Base-by-base conservation (phyloP, 2,888 invertebrate species). In the Linnaemya tessellans region DNA sequence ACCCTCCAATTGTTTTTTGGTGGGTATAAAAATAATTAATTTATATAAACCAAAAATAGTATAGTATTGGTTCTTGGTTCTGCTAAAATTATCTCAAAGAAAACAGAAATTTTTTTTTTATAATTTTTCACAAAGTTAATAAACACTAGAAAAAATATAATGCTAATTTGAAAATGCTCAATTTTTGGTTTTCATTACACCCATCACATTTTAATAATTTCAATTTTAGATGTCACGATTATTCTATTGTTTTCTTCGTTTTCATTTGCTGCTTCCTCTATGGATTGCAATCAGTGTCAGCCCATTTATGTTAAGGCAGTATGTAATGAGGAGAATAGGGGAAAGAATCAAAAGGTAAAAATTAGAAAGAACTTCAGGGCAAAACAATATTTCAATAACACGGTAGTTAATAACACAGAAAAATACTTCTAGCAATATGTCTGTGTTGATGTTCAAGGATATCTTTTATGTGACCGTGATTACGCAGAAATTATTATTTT, bases 311-410 rank as follows among this genome's bases (percentile, higher is more conserved):
- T 11, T 22, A 54, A 11, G 0, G 7, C 9, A 51, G 20, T 35
- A 15, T 25, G 35, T 49, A 49, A 46, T 18, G 15, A 54, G 2
- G 22, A 30, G 8, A 56, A 35, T 25, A 54, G 11, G 10, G 65
- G 10, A 25, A 30, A 5, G 49, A 38, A 25, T 22, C 0, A 51
- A 77, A 65, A 25, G 20, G 3, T 0, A 22, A 3, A 51, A 51
- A 25, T 18, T 41, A n/a, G 49, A 58, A 22, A 60, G 51, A 4
- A 80, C 18, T 22, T 38, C 11, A 35, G 35, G 71, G 9, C 35
- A 25, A 65, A 56, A 65, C 65, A 56, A 65, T 51, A 49, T 80
- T 73, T 80, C 65, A 73, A 67, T 15, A 73, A 13, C 65, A 80
- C 80, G 73, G 73, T 38, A 65, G 65, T 20, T 49, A 25, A 67